Base-by-base conservation (phyloP, 2,888 invertebrate genomes). In the Zaprionus bogoriensis region DNA sequence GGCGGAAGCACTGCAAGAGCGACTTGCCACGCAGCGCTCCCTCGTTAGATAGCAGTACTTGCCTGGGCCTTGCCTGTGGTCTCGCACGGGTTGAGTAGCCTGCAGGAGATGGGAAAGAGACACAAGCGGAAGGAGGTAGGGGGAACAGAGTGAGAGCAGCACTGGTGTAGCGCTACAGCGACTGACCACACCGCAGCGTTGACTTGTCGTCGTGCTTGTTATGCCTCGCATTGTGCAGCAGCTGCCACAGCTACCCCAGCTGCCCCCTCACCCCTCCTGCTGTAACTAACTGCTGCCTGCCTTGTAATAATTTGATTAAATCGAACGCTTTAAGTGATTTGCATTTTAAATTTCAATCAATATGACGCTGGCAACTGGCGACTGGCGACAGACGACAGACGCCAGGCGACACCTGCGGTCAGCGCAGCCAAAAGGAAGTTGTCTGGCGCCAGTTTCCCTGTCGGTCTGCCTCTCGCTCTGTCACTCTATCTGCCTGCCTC, bases 291-390 rank as follows among this genome's bases (percentile, higher is more conserved):
- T n/a, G n/a, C 20, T 10, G 5, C 27, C 4, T 55, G 38, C 53
- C 50, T 36, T 76, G 80, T 66, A 87, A 87, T 82, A 86, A 86
- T 86, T 87, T 82, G 80, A 82, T 87, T 82, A 87, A 82, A 82
- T 87, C 83, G 84, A 76, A 79, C 83, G 84, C 80, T 87, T 85
- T 82, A 82, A 87, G 80, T 87, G 87, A 86, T 82, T 82, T 82
- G 82, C 82, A 82, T 82, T 82, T 87, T 68, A 82, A 87, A 82
- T 82, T 87, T 87, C 83, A 87, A 82, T 87, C 81, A 85, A 85
- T 82, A 85, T 85, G 85, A 77, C 66, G 77, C 65, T n/a, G 69
- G 12, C 57, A 36, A 55, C 62, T 67, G 50, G n/a, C n/a, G n/a
- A n/a, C 55, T 41, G 54, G 59, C 50, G 7, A 10, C 27, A n/a